phyloP scores from a whole-genome alignment of 2,888 invertebrate genomes.

The Papilio gigon region DNA sequence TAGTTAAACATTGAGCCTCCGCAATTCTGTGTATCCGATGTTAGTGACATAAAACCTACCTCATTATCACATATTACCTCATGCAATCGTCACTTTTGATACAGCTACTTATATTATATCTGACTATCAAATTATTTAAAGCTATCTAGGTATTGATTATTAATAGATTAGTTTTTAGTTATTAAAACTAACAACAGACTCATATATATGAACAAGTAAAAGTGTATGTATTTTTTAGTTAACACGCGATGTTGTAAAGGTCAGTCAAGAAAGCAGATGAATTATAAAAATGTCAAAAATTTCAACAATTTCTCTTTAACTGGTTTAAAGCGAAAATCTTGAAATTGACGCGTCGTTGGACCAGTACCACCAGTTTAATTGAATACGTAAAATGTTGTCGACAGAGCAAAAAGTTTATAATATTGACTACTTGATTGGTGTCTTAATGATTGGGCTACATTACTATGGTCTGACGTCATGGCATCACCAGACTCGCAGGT shows the following conservation, averaged over 20 bases:
- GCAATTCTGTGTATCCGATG: slow-evolving; percentile 38
- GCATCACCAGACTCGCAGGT: slow-evolving; percentile 72
- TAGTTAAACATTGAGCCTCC: slow-evolving; percentile 44
- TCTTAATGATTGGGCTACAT: slow-evolving; percentile 55
- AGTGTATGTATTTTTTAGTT: not conserved
- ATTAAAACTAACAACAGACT: not conserved
- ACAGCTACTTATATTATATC: not conserved
- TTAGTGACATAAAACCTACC: slow-evolving; percentile 38
- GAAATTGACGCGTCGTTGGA: slow-evolving; percentile 11
- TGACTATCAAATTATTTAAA: not conserved
- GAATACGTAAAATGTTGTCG: slow-evolving; percentile 45
- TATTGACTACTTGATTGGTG: slow-evolving; percentile 53
- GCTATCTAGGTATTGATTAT: not conserved
- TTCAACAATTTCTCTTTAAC: slow-evolving; percentile 26
- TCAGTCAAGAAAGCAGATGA: slow-evolving; percentile 16
- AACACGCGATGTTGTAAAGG: not conserved
- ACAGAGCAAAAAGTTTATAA: slow-evolving; percentile 50
- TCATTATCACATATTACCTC: slow-evolving; percentile 31
- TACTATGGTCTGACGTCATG: slow-evolving; percentile 67
- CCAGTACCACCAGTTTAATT: slow-evolving; percentile 45
- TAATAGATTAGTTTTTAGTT: not conserved
- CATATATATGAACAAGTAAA: not conserved
- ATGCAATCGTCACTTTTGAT: not conserved
- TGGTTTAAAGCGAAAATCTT: slow-evolving; percentile 21
- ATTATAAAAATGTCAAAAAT: slow-evolving; percentile 33